Base-by-base conservation (phyloP, 1,140 invertebrate genomes). In the Agraylea sexmaculata region DNA sequence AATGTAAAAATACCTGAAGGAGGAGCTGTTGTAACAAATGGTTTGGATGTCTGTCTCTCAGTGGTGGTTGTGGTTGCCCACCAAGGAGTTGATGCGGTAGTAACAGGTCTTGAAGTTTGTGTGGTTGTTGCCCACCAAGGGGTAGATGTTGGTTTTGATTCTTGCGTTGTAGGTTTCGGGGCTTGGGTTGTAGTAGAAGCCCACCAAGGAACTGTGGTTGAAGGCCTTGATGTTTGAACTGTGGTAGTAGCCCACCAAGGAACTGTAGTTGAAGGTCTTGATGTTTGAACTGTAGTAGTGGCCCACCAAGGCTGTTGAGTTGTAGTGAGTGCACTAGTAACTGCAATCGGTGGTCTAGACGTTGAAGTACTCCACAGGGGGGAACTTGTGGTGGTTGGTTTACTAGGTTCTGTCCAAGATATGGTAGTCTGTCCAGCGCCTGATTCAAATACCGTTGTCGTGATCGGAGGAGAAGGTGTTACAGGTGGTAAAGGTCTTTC, bases 391-490 rank as follows among this genome's bases (percentile, higher is more conserved):
- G 36, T 38, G 2, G 37, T 32, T 2, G 16, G 11, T 19, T 16
- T n/a, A 4, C 3, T 22, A 31, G 15, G 29, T 40, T 6, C 15
- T 40, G 10, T 16, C 19, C 21, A 36, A 16, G 3, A 19, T 12
- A 8, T 13, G 10, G 6, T 6, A 32, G 23, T 12, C 12, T 40
- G 22, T 29, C 18, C 31, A 25, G 15, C 22, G 44, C 42, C 44
- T 5, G 42, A 34, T 15, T 47, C 47, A 12, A 46, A 68, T 11
- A 60, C 70, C 5, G 80, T 78, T 0, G 81, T 83, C 39, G 78
- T 65, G 1, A 72, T 73, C 3, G 82, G 80, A 1, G 83, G 71
- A 23, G 71, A 49, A 0, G 84, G 83, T 2, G 84, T 87, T 1
- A 75, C 60, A 0, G 78, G 78, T 35, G 70, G 58, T 0, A 73